phyloP scores from a whole-genome alignment of 2,797 vertebrate species.

The Clarias pachynema region DNA sequence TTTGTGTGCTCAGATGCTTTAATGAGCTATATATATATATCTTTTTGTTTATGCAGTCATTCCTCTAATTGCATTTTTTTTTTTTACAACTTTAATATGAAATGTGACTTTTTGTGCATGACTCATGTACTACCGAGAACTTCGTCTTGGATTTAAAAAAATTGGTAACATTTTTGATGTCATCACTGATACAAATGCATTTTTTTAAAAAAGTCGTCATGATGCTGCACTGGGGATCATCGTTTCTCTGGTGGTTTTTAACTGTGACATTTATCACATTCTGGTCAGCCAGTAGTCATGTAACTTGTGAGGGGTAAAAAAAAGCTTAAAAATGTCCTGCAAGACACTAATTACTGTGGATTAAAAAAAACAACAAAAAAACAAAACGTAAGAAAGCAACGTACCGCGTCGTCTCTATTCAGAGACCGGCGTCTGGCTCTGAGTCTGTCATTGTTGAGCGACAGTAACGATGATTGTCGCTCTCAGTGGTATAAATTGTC shows the following conservation, averaged over 20 bases:
- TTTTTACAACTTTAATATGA: neutral
- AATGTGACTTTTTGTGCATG: neutral
- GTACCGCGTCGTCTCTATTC: constrained; percentile 10
- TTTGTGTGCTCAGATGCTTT: constrained; percentile 15
- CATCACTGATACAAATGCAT: neutral
- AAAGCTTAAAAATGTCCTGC: neutral
- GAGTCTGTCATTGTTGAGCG: constrained; percentile 24
- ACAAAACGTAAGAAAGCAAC: constrained; percentile 22
- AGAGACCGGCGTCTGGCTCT: neutral
- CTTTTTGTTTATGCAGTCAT: neutral
- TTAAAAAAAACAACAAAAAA: neutral
- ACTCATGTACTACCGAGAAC: neutral
- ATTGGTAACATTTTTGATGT: neutral
- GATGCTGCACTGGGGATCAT: neutral
- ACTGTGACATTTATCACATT: neutral
- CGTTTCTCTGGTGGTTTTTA: neutral
- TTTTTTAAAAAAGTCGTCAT: neutral
- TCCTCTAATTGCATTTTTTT: neutral
- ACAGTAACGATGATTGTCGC: constrained; percentile 30
- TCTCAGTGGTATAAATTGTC: constrained; percentile 12
- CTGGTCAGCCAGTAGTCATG: neutral
- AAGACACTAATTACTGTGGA: neutral
- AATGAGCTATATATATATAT: neutral
- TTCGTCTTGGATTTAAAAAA: neutral
- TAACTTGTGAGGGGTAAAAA: constrained; percentile 9